These are phyloP conservation scores for Chaetophractus vellerosus DNA, from an alignment of 2,797 vertebrate genomes.

Conservation along the genomic window DNA sequence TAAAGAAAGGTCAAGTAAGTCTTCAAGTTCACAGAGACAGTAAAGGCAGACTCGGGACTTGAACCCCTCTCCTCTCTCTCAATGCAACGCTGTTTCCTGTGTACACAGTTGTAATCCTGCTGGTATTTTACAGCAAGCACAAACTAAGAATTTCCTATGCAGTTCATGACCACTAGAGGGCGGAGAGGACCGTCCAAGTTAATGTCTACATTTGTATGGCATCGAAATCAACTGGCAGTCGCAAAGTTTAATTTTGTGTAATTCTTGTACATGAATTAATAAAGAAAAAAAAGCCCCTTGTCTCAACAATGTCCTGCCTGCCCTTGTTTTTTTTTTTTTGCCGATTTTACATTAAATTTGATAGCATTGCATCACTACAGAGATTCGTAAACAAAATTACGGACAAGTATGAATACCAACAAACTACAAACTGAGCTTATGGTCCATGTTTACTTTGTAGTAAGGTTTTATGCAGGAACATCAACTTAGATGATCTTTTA, in stretches of 20 bases:
- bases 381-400: background rate
- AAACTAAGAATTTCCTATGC: background rate
- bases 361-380: background rate
- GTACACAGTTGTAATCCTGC: fast-evolving
- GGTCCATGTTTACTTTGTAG: background rate
- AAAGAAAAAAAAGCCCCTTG: background rate
- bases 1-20: background rate
- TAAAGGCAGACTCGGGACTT: background rate
- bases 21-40: background rate
- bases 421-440: background rate
- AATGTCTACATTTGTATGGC: background rate
- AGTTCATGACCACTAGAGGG: constrained; percentile 68
- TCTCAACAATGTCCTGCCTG: background rate
- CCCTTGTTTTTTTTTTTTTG: background rate
- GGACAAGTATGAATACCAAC: background rate
- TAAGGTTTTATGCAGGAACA: background rate
- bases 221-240: background rate
- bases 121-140: fast-evolving
- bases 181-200: background rate
- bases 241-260: background rate
- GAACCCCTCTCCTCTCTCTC: background rate
- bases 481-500: background rate
- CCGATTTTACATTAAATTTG: constrained; percentile 21
- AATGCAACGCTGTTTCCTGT: fast-evolving
- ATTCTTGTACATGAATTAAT: background rate